Evolutionary conservation across 2,888 invertebrate genomes (phyloP), one percentile per base, ranked within the genome.

Genomic region (Microctonus hyperodae): DNA sequence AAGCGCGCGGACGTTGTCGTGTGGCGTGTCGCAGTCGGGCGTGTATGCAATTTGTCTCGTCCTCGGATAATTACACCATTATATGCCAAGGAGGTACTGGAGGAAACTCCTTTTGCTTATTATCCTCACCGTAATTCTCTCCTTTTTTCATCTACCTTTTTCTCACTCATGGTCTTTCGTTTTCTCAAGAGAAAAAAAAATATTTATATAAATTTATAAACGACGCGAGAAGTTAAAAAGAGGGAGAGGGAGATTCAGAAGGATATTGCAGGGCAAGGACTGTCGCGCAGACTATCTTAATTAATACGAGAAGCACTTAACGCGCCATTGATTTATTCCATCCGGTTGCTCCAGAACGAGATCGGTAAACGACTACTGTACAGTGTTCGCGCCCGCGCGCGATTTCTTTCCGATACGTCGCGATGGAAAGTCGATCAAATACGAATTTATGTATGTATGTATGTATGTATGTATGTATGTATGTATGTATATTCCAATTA

Each of bases 1-100:
- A 7, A 44, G 44, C 44, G 16, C 44, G 44, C 44, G 44, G 6
- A 16, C 44, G 44, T 37, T 5, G 37, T 64, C 57, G 67, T 70
- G 66, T 76, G 73, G 76, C 76, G 75, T 76, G 79, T 78, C 78
- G 74, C 72, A 75, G 65, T 70, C 78, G 73, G 78, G 76, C 79
- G 80, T 81, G 81, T 81, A 81, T 73, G 78, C 80, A 79, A 81
- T 81, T 81, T 81, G 81, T 81, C 81, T 80, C 80, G 76, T 79
- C 75, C 77, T 72, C 74, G 76, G 80, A 79, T 81, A 81, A 81
- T 81, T 81, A 81, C 80, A 74, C 77, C 79, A 80, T 80, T 81
- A 80, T 79, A 64, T 57, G 53, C 62, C 25, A 28, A 58, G 25
- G 58, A 57, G 57, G 64, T 56, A 56, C 48, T 31, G 48, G 33